Percentiles rank a stretch among this genome's conserved stretches.
Conservation (phyloP, 1,140 invertebrate genomes). For the Venustaconcha ellipsiformis region DNA sequence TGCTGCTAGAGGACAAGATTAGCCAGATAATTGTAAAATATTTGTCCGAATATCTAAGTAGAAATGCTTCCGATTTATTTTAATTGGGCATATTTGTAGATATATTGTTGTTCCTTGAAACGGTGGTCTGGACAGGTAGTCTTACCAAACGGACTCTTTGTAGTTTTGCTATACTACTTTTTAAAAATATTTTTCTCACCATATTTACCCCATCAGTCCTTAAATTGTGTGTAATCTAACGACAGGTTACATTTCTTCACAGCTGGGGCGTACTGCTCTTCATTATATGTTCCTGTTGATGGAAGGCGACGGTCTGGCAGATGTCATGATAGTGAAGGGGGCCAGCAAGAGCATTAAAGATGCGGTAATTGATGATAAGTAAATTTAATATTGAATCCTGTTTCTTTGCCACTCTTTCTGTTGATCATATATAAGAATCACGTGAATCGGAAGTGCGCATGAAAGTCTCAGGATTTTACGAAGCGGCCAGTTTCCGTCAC, state of each 20-base stretch:
- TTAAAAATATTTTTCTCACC: too few relatives aligned
- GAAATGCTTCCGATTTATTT: too few relatives aligned
- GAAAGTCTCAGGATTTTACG: not conserved
- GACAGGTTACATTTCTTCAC: not conserved
- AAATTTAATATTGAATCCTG: not conserved
- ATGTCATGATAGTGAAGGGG: constrained; percentile 15
- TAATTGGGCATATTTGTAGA: too few relatives aligned
- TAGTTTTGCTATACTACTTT: too few relatives aligned
- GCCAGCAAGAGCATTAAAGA: constrained; percentile 15
- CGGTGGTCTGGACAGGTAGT: too few relatives aligned
- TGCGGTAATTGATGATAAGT: constrained; percentile 8
- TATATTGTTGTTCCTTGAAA: too few relatives aligned
- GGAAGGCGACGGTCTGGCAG: constrained; percentile 17
- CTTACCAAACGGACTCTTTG: too few relatives aligned
- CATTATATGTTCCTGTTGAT: constrained; percentile 29
- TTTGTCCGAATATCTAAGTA: too few relatives aligned
- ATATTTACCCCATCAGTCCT: too few relatives aligned
- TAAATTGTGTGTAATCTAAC: not conserved
- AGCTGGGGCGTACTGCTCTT: constrained; percentile 28
- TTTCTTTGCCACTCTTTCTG: not conserved
- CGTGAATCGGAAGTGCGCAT: not conserved
- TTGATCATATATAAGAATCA: not conserved
- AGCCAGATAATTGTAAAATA: too few relatives aligned
- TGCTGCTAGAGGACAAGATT: too few relatives aligned
- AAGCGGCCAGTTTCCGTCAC: not conserved